phyloP scores from a whole-genome alignment of 2,888 invertebrate genomes.

The Cephus runcator region DNA sequence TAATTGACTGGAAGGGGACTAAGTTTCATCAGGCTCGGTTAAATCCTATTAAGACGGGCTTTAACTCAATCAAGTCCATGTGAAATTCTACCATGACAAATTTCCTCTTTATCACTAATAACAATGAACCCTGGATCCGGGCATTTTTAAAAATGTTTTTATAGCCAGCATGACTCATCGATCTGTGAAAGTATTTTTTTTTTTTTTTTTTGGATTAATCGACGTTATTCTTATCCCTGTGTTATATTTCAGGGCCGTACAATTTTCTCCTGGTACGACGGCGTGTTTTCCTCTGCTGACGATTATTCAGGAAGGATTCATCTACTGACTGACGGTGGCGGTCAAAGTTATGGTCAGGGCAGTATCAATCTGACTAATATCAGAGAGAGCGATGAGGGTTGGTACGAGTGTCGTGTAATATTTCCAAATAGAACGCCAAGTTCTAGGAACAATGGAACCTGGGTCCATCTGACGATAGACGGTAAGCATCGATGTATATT shows the following conservation, averaged over 20 bases:
- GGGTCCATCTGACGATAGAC: conserved; percentile 88
- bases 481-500: conserved; percentile 69
- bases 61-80: conserved; percentile 15
- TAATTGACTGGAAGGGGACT: conserved; percentile 22
- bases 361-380: conserved; percentile 88
- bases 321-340: conserved; percentile 70
- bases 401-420: conserved; percentile 90
- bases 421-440: conserved; percentile 91
- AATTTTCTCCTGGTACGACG: conserved; percentile 86
- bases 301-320: conserved; percentile 80
- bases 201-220: not conserved
- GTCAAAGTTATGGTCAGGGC: conserved; percentile 73
- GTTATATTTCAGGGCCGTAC: conserved; percentile 74
- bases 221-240: not conserved
- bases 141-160: not conserved
- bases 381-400: conserved; percentile 88
- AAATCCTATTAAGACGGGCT: conserved; percentile 17
- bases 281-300: conserved; percentile 74
- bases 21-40: conserved; percentile 13
- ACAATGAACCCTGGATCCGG: not conserved
- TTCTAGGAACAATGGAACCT: conserved; percentile 87
- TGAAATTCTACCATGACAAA: conserved; percentile 13
- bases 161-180: not conserved
- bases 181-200: not conserved
- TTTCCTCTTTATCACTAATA: conserved; percentile 3